Evolutionary conservation across 2,113 vertebrate species (phyloP), one percentile per base, ranked within the genome.

Genomic region (Xiphorhynchus elegans): DNA sequence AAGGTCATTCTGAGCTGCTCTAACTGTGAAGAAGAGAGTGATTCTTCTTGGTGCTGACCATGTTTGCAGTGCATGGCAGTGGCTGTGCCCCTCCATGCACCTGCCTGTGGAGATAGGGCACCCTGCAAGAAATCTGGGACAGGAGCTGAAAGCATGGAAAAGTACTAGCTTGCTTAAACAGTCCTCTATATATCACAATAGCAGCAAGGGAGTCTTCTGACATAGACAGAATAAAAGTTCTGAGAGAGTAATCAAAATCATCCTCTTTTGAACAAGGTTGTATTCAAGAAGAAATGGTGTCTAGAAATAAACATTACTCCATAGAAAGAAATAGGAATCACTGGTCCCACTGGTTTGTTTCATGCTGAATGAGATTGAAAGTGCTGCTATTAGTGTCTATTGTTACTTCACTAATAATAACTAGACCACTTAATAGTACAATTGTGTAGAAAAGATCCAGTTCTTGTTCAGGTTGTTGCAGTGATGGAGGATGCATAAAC

Each of bases 211-310:
- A 77, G 37, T 50, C 13, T 83, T 39, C 67, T 75, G 58, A 66
- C 49, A 62, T 16, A 64, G 69, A 52, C 23, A 89, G 47, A 70
- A 82, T 75, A 91, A 84, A 87, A 28, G 49, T 14, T 64, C 69
- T 39, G 0, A 1, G 55, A 11, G 56, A 68, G 33, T 56, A 85
- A 78, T 85, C 40, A 83, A 67, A 79, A 79, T 75, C 44, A 91
- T 37, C 12, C 18, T 93, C 44, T 68, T 87, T 67, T 56, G 83
- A 96, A 82, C 40, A 16, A 84, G 91, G 35, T 37, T 79, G 37
- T 33, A 79, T 79, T 80, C 3, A 1, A 63, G 68, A 87, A 84
- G 23, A 87, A 84, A 91, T 1, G 1, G 16, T 46, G 44, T 28
- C 56, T 72, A 79, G 74, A 89, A 87, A 64, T 31, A 5, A 84